Evolutionary conservation across 2,113 vertebrate genomes (phyloP), one percentile per base, ranked within the genome.

Genomic region (Brachypodius melanocephalos): DNA sequence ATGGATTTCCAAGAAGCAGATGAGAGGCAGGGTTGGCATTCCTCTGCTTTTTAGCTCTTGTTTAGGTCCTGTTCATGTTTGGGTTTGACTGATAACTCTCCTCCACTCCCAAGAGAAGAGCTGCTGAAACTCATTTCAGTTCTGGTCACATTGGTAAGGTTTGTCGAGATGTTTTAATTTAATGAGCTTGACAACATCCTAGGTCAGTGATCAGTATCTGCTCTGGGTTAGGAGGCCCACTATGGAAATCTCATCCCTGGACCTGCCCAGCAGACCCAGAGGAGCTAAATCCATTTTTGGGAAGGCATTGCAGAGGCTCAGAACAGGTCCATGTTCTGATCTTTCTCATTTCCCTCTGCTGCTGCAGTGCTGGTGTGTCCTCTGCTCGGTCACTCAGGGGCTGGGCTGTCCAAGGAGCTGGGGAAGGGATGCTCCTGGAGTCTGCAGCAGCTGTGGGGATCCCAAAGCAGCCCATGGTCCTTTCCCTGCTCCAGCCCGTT

Each of bases 301-400:
- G 34, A 9, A 17, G n/a, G 42, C 11, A 4, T 11, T 1, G 1
- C 11, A 38, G 17, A 17, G 28, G 18, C 68, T 69, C 34, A 4
- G 43, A 51, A 7, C 32, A 73, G 46, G 5, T 3, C 54, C 20
- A 0, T 0, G 0, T 8, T 52, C 28, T 45, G 45, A 1, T 17
- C 9, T 15, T 20, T 43, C 45, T 25, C 21, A 0, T 43, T 52
- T 40, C 38, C 46, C 43, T 7, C 21, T 71, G n/a, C 38, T 52
- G n/a, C 45, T 24, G 24, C 5, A 6, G 38, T 1, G 12, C 3
- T 17, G 40, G 2, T 14, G 43, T 24, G 24, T 49, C 26, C 2
- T 0, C 13, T 68, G 2, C 63, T 52, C 26, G 6, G 20, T 26
- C 43, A 4, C 61, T 20, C 9, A 2, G 22, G 34, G 46, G 62